Evolutionary conservation across 2,113 vertebrate species (phyloP), one percentile per base, ranked within the genome.

Genomic region (Nipponia nippon): DNA sequence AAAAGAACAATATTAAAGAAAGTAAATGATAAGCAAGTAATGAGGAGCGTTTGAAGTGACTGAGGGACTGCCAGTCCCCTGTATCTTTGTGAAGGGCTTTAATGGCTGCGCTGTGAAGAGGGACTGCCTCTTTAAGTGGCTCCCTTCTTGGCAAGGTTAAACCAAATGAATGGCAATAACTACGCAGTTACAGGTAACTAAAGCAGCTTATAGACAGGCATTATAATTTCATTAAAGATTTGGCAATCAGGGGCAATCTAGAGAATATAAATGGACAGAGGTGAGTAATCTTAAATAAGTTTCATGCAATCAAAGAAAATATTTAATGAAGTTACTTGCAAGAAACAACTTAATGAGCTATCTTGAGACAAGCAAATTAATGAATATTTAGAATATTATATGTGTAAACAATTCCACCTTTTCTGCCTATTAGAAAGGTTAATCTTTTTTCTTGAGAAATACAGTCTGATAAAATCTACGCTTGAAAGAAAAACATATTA

Each of bases 221-320:
- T 88, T 94, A 93, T 83, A 89, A 81, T 95, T 96, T 88, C 63
- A 86, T 96, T 90, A 92, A 93, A 86, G 55, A 29, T 83, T 80
- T 95, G 93, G 85, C 71, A 87, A 21, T 79, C 1, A 1, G 85
- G 69, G 77, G 38, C 81, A 85, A 76, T 30, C 63, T 81, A 14
- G 84, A 89, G 82, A 44, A 30, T 81, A 42, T 16, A 77, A 81
- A 93, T 6, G 20, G 71, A n/a, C 10, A 34, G 76, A 90, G 49
- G 75, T 83, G 79, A 94, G 46, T 81, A 83, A 83, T 67, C 79
- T 89, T 58, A 90, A 75, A 26, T 26, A 84, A 42, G 14, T 93
- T 83, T 56, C 22, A 25, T 50, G 76, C 77, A 95, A 96, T 77
- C 85, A 94, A 92, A 93, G 82, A 90, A 96, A 88, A 83, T 75